phyloP scores from a whole-genome alignment of 2,113 vertebrate genomes.

The Psilopogon haemacephalus region DNA sequence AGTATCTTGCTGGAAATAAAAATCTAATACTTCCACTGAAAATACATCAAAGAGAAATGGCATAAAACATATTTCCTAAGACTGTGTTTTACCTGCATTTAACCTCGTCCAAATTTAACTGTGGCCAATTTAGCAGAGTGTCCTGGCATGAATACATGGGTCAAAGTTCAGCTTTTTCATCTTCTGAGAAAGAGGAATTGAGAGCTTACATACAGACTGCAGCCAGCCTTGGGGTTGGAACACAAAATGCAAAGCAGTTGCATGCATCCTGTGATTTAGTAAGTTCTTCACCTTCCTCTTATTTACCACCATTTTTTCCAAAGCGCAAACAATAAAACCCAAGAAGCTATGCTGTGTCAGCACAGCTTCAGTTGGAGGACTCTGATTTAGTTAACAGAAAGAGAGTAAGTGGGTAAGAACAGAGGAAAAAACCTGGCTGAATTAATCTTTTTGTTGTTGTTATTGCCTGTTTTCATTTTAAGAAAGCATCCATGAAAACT shows the following conservation, averaged over 20 bases:
- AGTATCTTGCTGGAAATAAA: not conserved
- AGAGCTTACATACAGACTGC: fast-evolving
- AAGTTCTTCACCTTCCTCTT: not conserved
- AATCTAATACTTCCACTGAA: not conserved
- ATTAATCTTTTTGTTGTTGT: not conserved
- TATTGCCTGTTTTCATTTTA: not conserved
- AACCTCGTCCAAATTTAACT: not conserved
- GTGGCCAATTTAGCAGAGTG: not conserved
- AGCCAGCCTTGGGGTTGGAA: not conserved
- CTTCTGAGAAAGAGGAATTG: not conserved
- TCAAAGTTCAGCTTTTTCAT: not conserved
- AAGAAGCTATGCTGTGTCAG: not conserved
- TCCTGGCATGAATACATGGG: not conserved
- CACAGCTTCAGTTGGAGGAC: not conserved
- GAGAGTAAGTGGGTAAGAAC: not conserved
- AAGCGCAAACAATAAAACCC: not conserved
- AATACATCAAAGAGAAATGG: not conserved
- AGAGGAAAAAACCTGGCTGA: not conserved
- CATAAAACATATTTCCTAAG: not conserved
- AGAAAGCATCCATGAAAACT: not conserved
- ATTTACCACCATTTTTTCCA: not conserved
- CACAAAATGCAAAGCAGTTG: not conserved
- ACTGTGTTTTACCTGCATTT: not conserved
- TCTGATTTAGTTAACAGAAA: not conserved
- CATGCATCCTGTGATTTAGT: not conserved